Evolutionary conservation across 1,140 invertebrate species (phyloP), one percentile per base, ranked within the genome.

Genomic region (Drosophila kurseongensis): DNA sequence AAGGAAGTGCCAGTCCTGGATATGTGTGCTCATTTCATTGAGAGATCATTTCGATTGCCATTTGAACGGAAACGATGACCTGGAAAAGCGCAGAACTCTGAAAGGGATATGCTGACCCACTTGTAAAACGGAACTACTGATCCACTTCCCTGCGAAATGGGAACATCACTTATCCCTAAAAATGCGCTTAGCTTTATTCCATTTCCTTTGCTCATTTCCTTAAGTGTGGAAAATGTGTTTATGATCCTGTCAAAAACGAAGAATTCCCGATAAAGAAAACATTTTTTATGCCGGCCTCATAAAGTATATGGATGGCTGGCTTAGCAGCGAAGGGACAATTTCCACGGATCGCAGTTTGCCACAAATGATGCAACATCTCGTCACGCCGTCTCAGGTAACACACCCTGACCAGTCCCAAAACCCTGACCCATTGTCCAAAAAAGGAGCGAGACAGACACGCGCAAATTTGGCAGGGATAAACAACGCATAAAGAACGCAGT

Each of bases 51-150:
- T 62, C 27, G 73, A 67, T 66, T 61, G 73, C 56, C 59, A 76
- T 69, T 85, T 60, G 50, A 88, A 51, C 79, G 83, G 83, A 86
- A 88, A 76, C 73, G 78, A 81, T 86, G 82, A 78, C 62, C 83
- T 82, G 66, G 66, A 88, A 88, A 88, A 75, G 44, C 61, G 69
- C 56, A 50, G 41, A 57, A 59, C 51, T 12, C 29, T 40, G 44
- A 45, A 68, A 80, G 67, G 82, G 79, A 88, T 86, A 62, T 57
- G 42, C 42, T 73, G 67, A 45, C 75, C 82, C 52, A 71, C n/a
- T 69, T 69, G 36, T 3, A 2, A 4, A 59, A 45, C 83, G 83
- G 75, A 86, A 88, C 78, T 63, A 78, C 56, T 78, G 71, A 79
- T 68, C 83, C 36, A 66, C 42, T 76, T 79, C n/a, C 14, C 9